Evolutionary conservation across 2,888 invertebrate genomes (phyloP).

Genomic region (Drepanosiphum platanoidis): DNA sequence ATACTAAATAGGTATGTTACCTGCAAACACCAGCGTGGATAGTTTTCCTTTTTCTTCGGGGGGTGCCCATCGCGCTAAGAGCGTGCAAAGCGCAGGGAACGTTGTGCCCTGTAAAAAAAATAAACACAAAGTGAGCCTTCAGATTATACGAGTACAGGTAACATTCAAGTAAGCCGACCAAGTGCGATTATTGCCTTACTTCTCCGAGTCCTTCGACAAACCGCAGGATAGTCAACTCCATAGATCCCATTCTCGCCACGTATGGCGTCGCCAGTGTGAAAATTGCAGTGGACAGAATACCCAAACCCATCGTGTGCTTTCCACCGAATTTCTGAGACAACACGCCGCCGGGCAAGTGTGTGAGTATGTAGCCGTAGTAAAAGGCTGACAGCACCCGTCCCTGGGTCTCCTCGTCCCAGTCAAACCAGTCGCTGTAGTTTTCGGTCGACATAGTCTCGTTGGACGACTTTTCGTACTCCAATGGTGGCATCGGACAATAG

Average conservation of each 20-base stretch:
- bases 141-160: not conserved
- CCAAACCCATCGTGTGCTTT: slow-evolving; percentile 68
- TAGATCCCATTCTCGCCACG: slow-evolving; percentile 67
- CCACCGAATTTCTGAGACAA: slow-evolving; percentile 68
- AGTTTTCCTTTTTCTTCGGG: slow-evolving; percentile 67
- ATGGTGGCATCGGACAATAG: slow-evolving; percentile 2
- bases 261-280: slow-evolving; percentile 69
- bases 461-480: not conserved
- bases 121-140: no score
- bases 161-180: not conserved
- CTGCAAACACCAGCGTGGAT: slow-evolving; percentile 66
- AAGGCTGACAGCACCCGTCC: slow-evolving; percentile 68
- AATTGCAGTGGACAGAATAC: slow-evolving; percentile 68
- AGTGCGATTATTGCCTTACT: slow-evolving; percentile 65
- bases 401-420: slow-evolving; percentile 75
- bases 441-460: not conserved
- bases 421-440: slow-evolving; percentile 67
- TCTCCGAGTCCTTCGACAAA: slow-evolving; percentile 70
- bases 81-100: slow-evolving; percentile 68
- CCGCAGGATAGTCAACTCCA: slow-evolving; percentile 70
- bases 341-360: slow-evolving; percentile 69
- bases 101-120: slow-evolving; percentile 66
- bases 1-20: no score
- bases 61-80: slow-evolving; percentile 67
- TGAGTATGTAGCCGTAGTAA: slow-evolving; percentile 69